A percentile compares a stretch with the other conserved stretches of the same genome.
These are phyloP conservation scores for Leptoteleia sp. DNA, from an alignment of 1,140 invertebrate genomes.

Conservation along the genomic window DNA sequence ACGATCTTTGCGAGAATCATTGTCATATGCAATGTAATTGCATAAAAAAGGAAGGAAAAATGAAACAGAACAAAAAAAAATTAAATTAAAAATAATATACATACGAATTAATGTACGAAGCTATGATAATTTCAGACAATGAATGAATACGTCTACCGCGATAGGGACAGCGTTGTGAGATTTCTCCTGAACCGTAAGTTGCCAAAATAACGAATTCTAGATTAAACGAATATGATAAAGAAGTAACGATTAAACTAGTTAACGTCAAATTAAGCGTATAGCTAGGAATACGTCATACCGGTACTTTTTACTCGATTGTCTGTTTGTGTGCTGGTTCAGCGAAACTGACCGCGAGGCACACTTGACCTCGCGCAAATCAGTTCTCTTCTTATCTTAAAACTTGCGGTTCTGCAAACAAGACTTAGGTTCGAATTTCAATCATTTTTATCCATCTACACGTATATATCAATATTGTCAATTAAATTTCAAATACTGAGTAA, in stretches of 20 bases:
- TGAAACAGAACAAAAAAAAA: conserved; percentile 45
- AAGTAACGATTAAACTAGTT: conserved; percentile 67
- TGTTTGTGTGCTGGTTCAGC: conserved; percentile 37
- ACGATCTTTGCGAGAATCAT: conserved; percentile 56
- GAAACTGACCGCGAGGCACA: conserved; percentile 19
- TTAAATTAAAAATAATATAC: conserved; percentile 69
- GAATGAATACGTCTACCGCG: conserved; percentile 61
- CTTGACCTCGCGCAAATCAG: conserved; percentile 46
- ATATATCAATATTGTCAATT: conserved; percentile 77
- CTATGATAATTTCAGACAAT: conserved; percentile 58
- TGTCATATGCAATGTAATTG: conserved; percentile 58
- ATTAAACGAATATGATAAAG: conserved; percentile 69
- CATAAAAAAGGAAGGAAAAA: conserved; percentile 21
- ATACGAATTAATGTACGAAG: conserved; percentile 72
- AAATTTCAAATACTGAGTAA: conserved; percentile 73
- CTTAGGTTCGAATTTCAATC: conserved; percentile 70
- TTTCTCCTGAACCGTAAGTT: conserved; percentile 78
- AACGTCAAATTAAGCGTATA: conserved; percentile 66
- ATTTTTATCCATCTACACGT: conserved; percentile 71
- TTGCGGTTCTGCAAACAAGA: conserved; percentile 72
- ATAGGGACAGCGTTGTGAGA: conserved; percentile 70
- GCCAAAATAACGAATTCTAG: conserved; percentile 79
- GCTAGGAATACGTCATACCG: conserved; percentile 60
- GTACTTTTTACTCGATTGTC: conserved; percentile 66
- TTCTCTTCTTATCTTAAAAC: conserved; percentile 61